Evolutionary conservation across 2,797 vertebrate species (phyloP).

Genomic region (Botia kubotai): DNA sequence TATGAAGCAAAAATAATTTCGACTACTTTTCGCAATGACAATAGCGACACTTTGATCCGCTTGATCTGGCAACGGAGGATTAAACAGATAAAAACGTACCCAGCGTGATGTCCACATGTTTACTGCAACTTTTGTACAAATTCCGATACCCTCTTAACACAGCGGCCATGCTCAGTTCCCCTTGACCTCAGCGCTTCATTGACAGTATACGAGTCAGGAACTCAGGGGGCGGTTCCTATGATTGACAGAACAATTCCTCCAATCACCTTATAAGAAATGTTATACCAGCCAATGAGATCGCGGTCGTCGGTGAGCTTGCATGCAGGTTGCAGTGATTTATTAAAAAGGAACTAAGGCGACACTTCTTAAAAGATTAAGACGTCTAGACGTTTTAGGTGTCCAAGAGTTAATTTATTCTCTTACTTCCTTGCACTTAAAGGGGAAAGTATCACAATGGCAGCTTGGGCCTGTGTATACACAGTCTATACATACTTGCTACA

Average conservation of each 20-base stretch:
- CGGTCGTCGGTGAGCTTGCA: neutral
- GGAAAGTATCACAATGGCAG: neutral
- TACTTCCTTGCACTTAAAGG: neutral
- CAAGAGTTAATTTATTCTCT: neutral
- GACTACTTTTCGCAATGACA: neutral
- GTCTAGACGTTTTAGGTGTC: neutral
- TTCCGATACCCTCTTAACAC: conserved; percentile 74
- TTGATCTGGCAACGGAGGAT: neutral
- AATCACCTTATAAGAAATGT: conserved; percentile 22
- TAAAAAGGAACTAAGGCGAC: neutral
- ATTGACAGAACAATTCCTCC: conserved; percentile 45
- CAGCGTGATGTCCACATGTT: conserved; percentile 71
- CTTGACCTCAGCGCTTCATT: conserved; percentile 70
- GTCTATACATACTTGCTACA: neutral
- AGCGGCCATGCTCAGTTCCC: conserved; percentile 81
- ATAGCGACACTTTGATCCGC: neutral
- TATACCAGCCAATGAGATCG: neutral
- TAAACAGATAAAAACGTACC: conserved; percentile 67
- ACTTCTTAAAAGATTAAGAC: conserved; percentile 21
- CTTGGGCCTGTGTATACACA: neutral
- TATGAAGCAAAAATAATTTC: neutral
- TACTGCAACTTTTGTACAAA: conserved; percentile 68
- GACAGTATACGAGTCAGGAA: conserved; percentile 59
- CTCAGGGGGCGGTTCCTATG: conserved; percentile 40
- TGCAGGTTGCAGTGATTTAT: neutral